Base-by-base conservation (phyloP, 2,888 invertebrate genomes). In the Andrena minutula region DNA sequence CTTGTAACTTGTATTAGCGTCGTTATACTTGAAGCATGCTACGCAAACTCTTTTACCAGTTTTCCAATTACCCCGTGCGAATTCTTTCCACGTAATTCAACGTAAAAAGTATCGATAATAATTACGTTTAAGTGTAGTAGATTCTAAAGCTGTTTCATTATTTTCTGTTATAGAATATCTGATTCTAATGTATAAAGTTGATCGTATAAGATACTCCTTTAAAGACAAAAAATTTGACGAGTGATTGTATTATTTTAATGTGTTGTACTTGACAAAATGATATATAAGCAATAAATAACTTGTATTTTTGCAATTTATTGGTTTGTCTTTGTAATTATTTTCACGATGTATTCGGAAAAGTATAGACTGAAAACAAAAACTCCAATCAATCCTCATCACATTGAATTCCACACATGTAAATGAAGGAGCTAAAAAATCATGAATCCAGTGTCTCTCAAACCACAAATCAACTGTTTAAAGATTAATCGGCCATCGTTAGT, bases 391-490 rank as follows among this genome's bases (percentile, higher is more conserved):
- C 76, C 82, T 83, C 82, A 83, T 84, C 75, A 87, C 80, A 75
- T 84, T 83, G 78, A 82, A 88, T 90, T 75, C 86, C 89, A 88
- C 85, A 79, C 79, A 85, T 85, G 76, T 76, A 85, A 85, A 83
- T 75, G 72, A 82, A 77, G 65, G 84, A 85, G 84, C 80, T 88
- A 84, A 41, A 65, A 61, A 60, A 32, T 53, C 51, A 68, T 65
- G 41, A 68, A 30, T 69, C 28, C 86, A 87, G 87, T 79, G 84
- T n/a, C 63, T 85, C 84, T 83, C 86, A 84, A 75, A 72, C 75
- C 12, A 68, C 16, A 41, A 32, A 26, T 35, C 41, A 23, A 32
- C 32, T 16, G 10, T 6, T 41, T 16, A 1, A 4, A 47, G 1
- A 47, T 47, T 8, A 26, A 61, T 10, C 2, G 6, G 4, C 5